Base-by-base conservation (phyloP, 2,888 invertebrate genomes). In the Julus scanicus region DNA sequence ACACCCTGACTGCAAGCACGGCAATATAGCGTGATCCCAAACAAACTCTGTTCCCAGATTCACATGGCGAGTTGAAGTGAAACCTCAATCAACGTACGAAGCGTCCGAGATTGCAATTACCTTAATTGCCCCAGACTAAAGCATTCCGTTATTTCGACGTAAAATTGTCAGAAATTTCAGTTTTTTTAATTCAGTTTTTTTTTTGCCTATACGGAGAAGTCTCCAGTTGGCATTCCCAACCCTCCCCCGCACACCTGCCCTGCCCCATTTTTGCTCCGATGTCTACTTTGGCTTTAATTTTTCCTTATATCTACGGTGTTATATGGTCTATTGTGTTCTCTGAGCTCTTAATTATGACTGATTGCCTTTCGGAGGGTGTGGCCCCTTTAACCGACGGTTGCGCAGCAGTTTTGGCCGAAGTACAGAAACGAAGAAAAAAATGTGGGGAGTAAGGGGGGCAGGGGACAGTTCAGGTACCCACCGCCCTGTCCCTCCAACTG, bases 291-390 rank as follows among this genome's bases (percentile, higher is more conserved):
- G 63, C 63, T 63, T 63, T 63, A 63, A 63, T 63, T 63, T 63
- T 20, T 63, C 63, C 63, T 63, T 63, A 63, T 57, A 57, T 63
- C 63, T 63, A 20, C 63, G 6, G 63, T 63, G 63, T 63, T 63
- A 63, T 63, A 63, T 63, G 63, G 63, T 63, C 63, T 63, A 63
- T 63, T 63, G 63, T 63, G 63, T 63, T 63, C 63, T 5, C 63
- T 63, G 63, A 63, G 63, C 63, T 63, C 63, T 63, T 63, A 63
- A 63, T 63, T 63, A 63, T 63, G 63, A 63, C 63, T 63, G 63
- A 63, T 63, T 63, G 63, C 63, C 63, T 63, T 63, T 63, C 20
- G 63, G 63, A 63, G 63, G 63, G 63, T 63, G 63, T 63, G 63
- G 63, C 63, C 1, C 63, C 20, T 63, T 63, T n/a, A 20, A 9